Evolutionary conservation across 2,113 vertebrate genomes (phyloP), one percentile per base, ranked within the genome.

Genomic region (Sylvia atricapilla): DNA sequence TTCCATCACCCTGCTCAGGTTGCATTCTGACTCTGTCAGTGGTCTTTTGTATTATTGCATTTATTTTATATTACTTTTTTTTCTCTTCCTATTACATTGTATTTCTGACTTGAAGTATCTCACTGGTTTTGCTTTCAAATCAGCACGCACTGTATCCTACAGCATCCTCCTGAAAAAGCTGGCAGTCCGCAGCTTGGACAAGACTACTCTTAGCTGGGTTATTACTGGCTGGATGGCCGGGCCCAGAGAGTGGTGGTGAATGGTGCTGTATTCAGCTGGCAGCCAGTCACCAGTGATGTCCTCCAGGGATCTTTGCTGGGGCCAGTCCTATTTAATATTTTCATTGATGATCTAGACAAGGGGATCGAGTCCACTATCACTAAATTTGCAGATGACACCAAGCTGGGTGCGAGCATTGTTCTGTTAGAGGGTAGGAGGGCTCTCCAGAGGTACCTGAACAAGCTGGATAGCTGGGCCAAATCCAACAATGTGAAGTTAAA

Each of bases 221-320:
- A 55, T 4, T 30, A 31, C 30, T 55, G 41, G 6, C 53, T 55
- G 53, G 6, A 21, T 21, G 13, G 53, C 53, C 3, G 0, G 23
- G 37, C 50, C 25, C 17, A 35, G 31, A 43, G 30, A 46, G 31
- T 21, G 52, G 41, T 4, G 41, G 30, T 56, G 70, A 44, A 35
- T 3, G 1, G 25, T 47, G 33, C 15, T 16, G 12, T 15, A 75
- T 28, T 33, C 25, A 58, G 5, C 2, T 46, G 33, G 53, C 3
- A 1, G 7, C 22, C 2, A 2, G 13, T n/a, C 52, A 74, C 39
- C 7, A 58, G 18, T 35, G 31, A 4, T 3, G 41, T 28, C 19
- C 53, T 11, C 5, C 33, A 58, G 31, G 23, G 72, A 3, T 46
- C 24, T 28, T 13, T 74, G 13, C 14, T n/a, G 31, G 70, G 41